These are phyloP conservation scores for Cynocephalus volans DNA, from an alignment of 2,113 vertebrate genomes.

Conservation along the genomic window DNA sequence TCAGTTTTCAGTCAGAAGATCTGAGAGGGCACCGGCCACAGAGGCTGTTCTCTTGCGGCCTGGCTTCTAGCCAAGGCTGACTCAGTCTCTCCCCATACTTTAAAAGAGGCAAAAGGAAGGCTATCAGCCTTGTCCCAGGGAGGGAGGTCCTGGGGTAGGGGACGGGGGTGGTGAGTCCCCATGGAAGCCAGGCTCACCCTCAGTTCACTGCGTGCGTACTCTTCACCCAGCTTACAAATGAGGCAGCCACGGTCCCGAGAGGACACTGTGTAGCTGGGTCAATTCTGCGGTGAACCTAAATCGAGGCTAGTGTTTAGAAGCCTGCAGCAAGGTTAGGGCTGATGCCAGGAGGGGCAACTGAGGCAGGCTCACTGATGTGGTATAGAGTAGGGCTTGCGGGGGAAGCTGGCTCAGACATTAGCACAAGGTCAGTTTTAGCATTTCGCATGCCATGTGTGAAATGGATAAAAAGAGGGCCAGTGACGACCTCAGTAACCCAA, in stretches of 20 bases:
- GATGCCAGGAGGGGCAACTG: neutral
- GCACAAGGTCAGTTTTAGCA: neutral
- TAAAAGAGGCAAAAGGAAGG: neutral
- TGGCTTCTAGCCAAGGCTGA: neutral
- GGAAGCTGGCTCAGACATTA: accelerated
- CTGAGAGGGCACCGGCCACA: neutral
- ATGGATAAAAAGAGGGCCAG: neutral
- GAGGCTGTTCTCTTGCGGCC: neutral
- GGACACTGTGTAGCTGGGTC: neutral
- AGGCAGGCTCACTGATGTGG: no score
- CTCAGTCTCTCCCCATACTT: neutral
- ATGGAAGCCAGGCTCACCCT: neutral
- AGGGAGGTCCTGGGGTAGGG: neutral
- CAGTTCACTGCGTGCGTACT: neutral
- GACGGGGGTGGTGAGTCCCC: no score
- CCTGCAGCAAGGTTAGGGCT: no score
- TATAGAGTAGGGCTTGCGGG: no score
- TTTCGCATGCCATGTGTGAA: neutral
- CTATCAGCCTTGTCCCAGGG: neutral
- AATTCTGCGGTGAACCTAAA: neutral
- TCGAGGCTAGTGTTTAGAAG: neutral
- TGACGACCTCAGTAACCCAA: neutral
- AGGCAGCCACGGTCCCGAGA: neutral
- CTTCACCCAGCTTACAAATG: neutral
- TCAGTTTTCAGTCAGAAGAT: neutral